Evolutionary conservation across 2,888 invertebrate species (phyloP).

Genomic region (Stenodema calcarata): DNA sequence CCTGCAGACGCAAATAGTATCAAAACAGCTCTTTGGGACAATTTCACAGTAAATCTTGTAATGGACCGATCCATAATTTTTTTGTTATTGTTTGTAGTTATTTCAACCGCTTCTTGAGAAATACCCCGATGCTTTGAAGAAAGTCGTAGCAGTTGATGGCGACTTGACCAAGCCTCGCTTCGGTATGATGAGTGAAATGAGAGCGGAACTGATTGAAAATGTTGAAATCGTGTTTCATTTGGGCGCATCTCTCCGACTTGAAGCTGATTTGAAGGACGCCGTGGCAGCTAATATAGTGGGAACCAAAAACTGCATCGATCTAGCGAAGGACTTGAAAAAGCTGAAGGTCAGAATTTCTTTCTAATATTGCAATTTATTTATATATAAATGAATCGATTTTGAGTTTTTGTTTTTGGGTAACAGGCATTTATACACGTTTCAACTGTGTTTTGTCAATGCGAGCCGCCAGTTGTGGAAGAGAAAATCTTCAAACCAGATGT

Average conservation of each 20-base stretch:
- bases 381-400: no score
- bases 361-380: no score
- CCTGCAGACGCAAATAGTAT: no score
- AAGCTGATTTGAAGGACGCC: slow-evolving; percentile 86
- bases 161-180: slow-evolving; percentile 72
- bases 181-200: slow-evolving; percentile 70
- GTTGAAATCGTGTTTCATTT: slow-evolving; percentile 88
- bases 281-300: slow-evolving; percentile 89
- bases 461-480: slow-evolving; percentile 59
- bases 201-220: slow-evolving; percentile 70
- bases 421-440: slow-evolving; percentile 59
- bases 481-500: slow-evolving; percentile 58
- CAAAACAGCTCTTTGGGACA: no score
- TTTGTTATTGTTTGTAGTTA: background rate
- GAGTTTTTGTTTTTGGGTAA: slow-evolving; percentile 7
- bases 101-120: slow-evolving; percentile 64
- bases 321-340: slow-evolving; percentile 79
- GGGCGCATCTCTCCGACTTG: slow-evolving; percentile 89
- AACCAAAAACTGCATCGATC: slow-evolving; percentile 77
- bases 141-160: slow-evolving; percentile 77
- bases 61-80: background rate
- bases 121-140: slow-evolving; percentile 74
- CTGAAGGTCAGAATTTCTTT: slow-evolving; percentile 64
- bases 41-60: no score
- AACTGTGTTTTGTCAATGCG: slow-evolving; percentile 60